These are phyloP conservation scores for Drosophila acutilabella DNA, from an alignment of 2,888 invertebrate genomes.

Conservation along the genomic window DNA sequence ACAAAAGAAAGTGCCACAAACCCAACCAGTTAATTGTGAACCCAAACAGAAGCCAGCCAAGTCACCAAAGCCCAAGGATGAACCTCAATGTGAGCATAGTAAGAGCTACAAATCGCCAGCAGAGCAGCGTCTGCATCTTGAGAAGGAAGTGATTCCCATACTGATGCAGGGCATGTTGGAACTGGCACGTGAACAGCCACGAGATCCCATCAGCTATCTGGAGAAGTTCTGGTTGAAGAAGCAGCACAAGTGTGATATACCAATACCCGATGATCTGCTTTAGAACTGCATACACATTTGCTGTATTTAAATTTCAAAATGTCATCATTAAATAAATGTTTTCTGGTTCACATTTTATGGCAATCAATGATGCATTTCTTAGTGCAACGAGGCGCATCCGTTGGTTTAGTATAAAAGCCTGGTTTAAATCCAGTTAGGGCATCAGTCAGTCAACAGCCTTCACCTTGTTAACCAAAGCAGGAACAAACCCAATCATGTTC, in stretches of 20 bases:
- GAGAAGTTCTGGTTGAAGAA: constrained; percentile 62
- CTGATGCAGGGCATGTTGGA: constrained; percentile 68
- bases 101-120: constrained; percentile 11
- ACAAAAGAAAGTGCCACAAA: not conserved
- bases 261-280: constrained; percentile 55
- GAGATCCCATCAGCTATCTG: constrained; percentile 60
- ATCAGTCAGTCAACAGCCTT: constrained; percentile 64
- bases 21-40: constrained; percentile 8
- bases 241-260: constrained; percentile 59
- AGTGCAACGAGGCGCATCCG: constrained; percentile 36
- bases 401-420: constrained; percentile 56
- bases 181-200: constrained; percentile 60
- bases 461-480: constrained; percentile 27
- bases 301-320: constrained; percentile 60
- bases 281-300: constrained; percentile 7
- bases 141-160: constrained; percentile 60
- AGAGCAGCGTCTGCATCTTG: constrained; percentile 46
- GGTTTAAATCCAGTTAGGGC: not conserved
- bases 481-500: constrained; percentile 55
- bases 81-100: not conserved
- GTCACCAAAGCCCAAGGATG: constrained; percentile 4
- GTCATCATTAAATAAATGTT: constrained; percentile 51
- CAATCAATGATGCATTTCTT: constrained; percentile 44
- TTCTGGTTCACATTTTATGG: constrained; percentile 14
- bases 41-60: constrained; percentile 31